These are phyloP conservation scores for Drosophila truncata DNA, from an alignment of 1,140 invertebrate genomes.

Conservation along the genomic window DNA sequence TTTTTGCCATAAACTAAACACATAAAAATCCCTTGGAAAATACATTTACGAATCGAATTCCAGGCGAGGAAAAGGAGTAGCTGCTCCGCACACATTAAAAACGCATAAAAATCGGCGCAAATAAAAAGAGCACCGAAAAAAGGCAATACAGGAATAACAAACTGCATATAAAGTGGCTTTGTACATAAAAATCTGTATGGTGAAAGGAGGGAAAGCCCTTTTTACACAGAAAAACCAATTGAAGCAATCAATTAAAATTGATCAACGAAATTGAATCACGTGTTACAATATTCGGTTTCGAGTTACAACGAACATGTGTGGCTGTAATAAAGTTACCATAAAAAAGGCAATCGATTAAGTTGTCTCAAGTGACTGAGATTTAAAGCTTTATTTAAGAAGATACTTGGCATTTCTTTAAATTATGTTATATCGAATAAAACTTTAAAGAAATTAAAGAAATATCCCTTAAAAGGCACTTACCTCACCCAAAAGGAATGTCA, in stretches of 20 bases:
- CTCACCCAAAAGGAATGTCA: conserved; percentile 18
- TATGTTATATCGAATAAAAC: not conserved
- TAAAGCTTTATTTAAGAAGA: not conserved
- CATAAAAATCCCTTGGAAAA: conserved; percentile 70
- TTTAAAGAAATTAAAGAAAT: conserved; percentile 8
- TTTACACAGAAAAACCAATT: conserved; percentile 51
- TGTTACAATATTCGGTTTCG: conserved; percentile 69
- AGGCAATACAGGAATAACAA: conserved; percentile 46
- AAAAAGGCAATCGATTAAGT: conserved; percentile 33
- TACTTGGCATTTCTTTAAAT: not conserved
- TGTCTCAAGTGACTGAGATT: conserved; percentile 19
- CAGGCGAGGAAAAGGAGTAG: conserved; percentile 65
- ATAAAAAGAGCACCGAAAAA: conserved; percentile 29
- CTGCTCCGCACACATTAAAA: conserved; percentile 74
- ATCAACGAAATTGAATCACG: conserved; percentile 80
- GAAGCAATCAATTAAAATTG: conserved; percentile 82
- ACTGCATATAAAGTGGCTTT: conserved; percentile 70
- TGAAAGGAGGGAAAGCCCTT: conserved; percentile 15
- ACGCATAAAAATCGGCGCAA: conserved; percentile 73
- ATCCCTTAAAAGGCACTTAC: conserved; percentile 10
- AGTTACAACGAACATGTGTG: conserved; percentile 47
- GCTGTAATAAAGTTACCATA: conserved; percentile 46
- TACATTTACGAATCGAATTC: conserved; percentile 74
- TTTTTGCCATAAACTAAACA: conserved; percentile 54
- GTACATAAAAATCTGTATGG: conserved; percentile 52